These are phyloP conservation scores for Thryonomys swinderianus DNA, from an alignment of 2,113 vertebrate genomes.

Conservation along the genomic window DNA sequence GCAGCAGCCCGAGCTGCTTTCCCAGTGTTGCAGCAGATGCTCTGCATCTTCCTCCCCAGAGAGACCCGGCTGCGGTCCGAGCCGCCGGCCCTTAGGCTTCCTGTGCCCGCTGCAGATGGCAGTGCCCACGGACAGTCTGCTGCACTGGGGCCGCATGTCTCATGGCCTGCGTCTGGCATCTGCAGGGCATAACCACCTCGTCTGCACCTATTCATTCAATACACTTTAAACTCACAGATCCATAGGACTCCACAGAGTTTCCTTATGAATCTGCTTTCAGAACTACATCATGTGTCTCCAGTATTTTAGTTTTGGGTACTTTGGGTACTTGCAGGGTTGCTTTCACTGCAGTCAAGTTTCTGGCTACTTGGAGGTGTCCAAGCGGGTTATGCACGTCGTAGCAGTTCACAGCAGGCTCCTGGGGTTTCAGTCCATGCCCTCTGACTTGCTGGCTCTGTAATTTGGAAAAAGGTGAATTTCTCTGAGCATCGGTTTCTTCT, in stretches of 20 bases:
- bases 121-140: fast-evolving
- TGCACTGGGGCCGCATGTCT: too few species aligned
- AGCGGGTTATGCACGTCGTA: fast-evolving
- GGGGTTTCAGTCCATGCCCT: not conserved
- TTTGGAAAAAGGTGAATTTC: not conserved
- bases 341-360: not conserved
- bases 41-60: not conserved
- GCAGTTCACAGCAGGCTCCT: too few species aligned
- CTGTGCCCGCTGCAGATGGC: fast-evolving
- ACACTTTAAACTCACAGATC: not conserved
- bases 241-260: not conserved
- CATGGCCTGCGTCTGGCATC: not conserved
- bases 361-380: not conserved
- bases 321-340: not conserved
- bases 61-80: too few species aligned
- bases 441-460: too few species aligned
- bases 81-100: not conserved
- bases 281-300: fast-evolving
- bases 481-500: not conserved
- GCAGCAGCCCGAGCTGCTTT: not conserved
- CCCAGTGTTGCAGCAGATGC: not conserved
- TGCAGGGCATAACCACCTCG: not conserved
- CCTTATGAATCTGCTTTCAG: not conserved
- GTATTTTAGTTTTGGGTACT: not conserved
- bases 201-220: not conserved